Evolutionary conservation across 2,888 invertebrate species (phyloP), one percentile per base, ranked within the genome.

Genomic region (Tinea semifulvella): DNA sequence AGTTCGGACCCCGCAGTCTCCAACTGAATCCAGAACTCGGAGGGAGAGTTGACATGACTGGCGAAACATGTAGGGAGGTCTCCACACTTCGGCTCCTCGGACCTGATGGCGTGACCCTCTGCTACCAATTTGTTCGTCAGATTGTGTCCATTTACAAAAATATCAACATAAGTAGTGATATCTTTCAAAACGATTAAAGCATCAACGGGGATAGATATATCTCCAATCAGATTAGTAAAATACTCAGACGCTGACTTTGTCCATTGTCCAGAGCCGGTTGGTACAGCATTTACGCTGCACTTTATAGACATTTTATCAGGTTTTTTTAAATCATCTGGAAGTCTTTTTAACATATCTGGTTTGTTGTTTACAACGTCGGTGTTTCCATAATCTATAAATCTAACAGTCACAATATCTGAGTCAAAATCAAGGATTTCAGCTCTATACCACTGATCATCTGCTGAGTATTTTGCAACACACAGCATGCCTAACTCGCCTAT

Each of bases 381-480:
- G 57, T 91, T 91, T 7, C 92, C 92, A 55, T 86, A 91, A 60
- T 92, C 92, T 10, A 91, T 84, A 54, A 91, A 92, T 22, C 90
- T 84, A 1, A 92, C 86, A 0, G 90, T 90, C 7, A 88, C 90
- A 26, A 91, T 87, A 50, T 91, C 91, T 4, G 85, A 81, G 50
- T 89, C 88, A 0, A 89, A 85, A 60, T 93, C 94, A 28, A 96
- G 84, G 5, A 98, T 89, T 60, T 88, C 88, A 0, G 96, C 97
- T 47, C 98, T 85, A 66, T 98, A 98, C 97, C 98, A 98, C 50
- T 86, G 85, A 28, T 90, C 88, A 60, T 97, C 94, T 1, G 86
- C 88, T 0, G 88, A 85, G 64, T 93, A 96, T 57, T 89, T 88
- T 0, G 96, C 95, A 40, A 88, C 81, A 54, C 91, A 92, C 0